Evolutionary conservation across 2,888 invertebrate genomes (phyloP).

Genomic region (Octodonta nipae): DNA sequence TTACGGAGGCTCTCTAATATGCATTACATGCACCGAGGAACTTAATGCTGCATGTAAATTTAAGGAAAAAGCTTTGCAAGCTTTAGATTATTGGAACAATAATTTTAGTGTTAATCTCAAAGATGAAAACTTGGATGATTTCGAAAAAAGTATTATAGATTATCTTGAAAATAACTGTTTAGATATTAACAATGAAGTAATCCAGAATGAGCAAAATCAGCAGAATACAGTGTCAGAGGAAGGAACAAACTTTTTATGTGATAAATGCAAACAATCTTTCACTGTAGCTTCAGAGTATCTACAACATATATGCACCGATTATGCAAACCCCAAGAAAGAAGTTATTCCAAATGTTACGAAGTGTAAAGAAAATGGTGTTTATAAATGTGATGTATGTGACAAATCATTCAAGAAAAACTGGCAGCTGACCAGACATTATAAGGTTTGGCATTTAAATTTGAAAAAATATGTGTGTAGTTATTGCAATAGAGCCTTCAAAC

Average conservation of each 20-base stretch:
- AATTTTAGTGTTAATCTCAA: background rate
- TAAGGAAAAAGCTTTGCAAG: background rate
- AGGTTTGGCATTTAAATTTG: too few species aligned
- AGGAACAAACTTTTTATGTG: background rate
- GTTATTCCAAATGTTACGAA: too few species aligned
- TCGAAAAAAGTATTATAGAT: background rate
- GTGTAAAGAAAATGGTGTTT: too few species aligned
- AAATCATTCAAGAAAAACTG: too few species aligned
- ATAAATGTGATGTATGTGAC: too few species aligned
- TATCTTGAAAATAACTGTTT: background rate
- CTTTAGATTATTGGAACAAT: background rate
- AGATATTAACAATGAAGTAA: background rate
- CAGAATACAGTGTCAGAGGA: background rate
- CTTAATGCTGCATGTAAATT: background rate
- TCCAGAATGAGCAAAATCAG: background rate
- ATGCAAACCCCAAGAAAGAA: too few species aligned
- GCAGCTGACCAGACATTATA: too few species aligned
- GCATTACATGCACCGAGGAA: background rate
- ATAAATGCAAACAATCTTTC: background rate
- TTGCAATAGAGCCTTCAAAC: conserved; percentile 24
- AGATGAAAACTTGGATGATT: background rate
- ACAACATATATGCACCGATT: background rate
- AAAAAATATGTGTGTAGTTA: conserved; percentile 8
- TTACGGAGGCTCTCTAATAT: background rate
- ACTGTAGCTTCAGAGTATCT: background rate